Conservation (phyloP, 2,888 invertebrate genomes). For the Dryococelus australis region DNA sequence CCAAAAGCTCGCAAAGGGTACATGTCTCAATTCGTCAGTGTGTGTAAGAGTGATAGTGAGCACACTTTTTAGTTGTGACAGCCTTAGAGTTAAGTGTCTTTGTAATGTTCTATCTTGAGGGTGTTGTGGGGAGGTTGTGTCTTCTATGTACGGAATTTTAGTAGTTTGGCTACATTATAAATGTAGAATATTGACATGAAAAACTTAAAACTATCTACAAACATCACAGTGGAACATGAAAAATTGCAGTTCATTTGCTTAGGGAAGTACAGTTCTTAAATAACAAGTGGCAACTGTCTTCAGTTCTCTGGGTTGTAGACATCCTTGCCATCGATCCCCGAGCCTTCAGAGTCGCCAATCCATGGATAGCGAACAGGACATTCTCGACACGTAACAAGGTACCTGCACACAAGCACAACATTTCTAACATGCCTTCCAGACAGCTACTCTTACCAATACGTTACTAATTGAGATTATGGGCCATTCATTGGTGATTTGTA, state of each 20-base stretch:
- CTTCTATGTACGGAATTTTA: not conserved
- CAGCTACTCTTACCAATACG: not conserved
- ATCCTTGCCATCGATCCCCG: slow-evolving; percentile 79
- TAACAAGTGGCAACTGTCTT: slow-evolving; percentile 10
- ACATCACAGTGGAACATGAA: not conserved
- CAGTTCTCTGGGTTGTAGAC: slow-evolving; percentile 78
- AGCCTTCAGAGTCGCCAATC: slow-evolving; percentile 86
- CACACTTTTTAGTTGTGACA: too few species aligned
- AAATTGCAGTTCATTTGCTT: not conserved
- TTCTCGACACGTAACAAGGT: slow-evolving; percentile 86
- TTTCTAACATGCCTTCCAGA: not conserved
- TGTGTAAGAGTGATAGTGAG: too few species aligned
- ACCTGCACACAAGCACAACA: slow-evolving; percentile 61
- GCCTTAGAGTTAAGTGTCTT: too few species aligned
- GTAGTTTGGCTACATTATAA: not conserved
- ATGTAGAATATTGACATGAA: not conserved
- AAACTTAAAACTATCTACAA: not conserved
- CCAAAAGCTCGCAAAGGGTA: too few species aligned
- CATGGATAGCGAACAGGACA: slow-evolving; percentile 88
- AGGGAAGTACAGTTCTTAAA: not conserved
- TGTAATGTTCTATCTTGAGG: too few species aligned
- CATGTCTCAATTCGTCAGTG: too few species aligned
- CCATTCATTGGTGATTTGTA: too few species aligned
- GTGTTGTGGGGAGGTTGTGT: too few species aligned
- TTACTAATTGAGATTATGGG: not conserved